Base-by-base conservation (phyloP, 2,888 invertebrate genomes). In the Galerucella nymphaeae region DNA sequence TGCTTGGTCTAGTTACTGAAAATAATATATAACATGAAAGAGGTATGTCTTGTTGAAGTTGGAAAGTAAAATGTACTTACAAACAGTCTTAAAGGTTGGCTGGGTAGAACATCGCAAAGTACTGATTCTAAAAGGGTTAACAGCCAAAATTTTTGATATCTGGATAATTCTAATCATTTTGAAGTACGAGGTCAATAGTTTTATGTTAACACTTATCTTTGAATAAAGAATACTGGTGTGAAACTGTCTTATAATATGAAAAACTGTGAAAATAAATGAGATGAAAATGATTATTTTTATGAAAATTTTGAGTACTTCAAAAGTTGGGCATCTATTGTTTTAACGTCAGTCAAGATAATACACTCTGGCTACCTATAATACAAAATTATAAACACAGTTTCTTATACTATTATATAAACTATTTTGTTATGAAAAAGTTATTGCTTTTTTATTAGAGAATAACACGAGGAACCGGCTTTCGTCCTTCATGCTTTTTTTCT, bases 221-320 rank as follows among this genome's bases (percentile, higher is more conserved):
- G 14, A n/a, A 20, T 14, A 14, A 59, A 59, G 4, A 14, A 30
- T 59, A 59, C 58, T 59, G 58, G 58, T 30, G 20, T n/a, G 14
- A 20, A 64, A 64, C 38, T 63, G 63, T 42, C 38, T 59, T 58
- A 14, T 13, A 59, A 3, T 59, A 30, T 58, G 13, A 30, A 38
- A 62, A 20, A 59, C 9, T 59, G 23, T 38, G 20, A 4, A 45
- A 23, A 59, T 59, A 30, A 23, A 59, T 61, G 41, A 18, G 41
- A 66, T 59, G 48, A 50, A 67, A 59, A 67, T 59, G 59, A 67
- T 59, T 42, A 42, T 64, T 23, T 64, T 64, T 30, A 50, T 64
- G 41, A 67, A 59, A 67, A 59, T 61, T 59, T 67, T 67, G 67
- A 67, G 38, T 30, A 59, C 59, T 67, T 67, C 59, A 67, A 67